Evolutionary conservation across 2,888 invertebrate species (phyloP), one percentile per base, ranked within the genome.

Genomic region (Ormyrus pomaceus): DNA sequence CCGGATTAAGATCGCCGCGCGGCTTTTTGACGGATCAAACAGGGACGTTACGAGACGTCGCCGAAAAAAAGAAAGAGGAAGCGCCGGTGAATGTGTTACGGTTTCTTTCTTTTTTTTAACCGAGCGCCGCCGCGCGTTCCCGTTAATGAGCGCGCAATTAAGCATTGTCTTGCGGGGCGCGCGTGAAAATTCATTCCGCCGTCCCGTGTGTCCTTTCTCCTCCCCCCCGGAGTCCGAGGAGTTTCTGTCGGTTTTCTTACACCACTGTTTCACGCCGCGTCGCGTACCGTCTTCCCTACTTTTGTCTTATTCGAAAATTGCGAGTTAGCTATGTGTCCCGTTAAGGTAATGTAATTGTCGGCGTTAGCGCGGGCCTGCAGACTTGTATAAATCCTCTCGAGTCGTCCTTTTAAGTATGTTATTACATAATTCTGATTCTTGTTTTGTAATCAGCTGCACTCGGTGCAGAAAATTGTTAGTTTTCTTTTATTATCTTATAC

Each of bases 131-230:
- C 11, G 34, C 11, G 8, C 50, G 13, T 45, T 53, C 34, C 58
- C 58, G 58, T 70, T 66, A 66, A 66, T 66, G 66, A 70, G 58
- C 6, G 62, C 9, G 48, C 50, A 59, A 70, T 70, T 70, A 70
- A 58, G 48, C 58, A 59, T 70, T 70, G 70, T 59, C 50, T 48
- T 19, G 8, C 46, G 19, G 10, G 10, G 11, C 50, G 6, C 58
- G 58, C 50, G 13, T 70, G 58, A 56, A 55, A 68, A 68, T 68
- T 7, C 45, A 34, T 55, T 11, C 56, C n/a, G 11, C n/a, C 51
- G 6, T 62, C 62, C 62, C 19, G 19, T 2, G 19, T 19, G 19
- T 19, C 19, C 62, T 62, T 62, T 64, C 48, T 65, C 65, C n/a
- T 48, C 13, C 19, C 13, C 7, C 5, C 2, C 19, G 53, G 53